Evolutionary conservation across 1,140 invertebrate species (phyloP), one percentile per base, ranked within the genome.

Genomic region (Bicyclus anynana): DNA sequence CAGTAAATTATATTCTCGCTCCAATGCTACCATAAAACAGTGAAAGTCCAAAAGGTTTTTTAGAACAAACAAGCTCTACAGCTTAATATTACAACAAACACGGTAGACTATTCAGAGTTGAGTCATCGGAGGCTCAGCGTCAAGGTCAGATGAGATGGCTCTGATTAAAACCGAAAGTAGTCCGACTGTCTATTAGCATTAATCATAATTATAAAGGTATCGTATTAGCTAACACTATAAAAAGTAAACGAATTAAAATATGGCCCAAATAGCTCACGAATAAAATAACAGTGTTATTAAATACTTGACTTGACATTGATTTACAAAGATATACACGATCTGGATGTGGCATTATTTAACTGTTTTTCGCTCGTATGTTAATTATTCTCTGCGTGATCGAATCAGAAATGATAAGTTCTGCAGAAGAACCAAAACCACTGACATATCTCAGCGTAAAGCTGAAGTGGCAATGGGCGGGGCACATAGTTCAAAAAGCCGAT

Each of bases 71-170:
- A 6, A 29, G 5, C 10, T 9, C 7, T 33, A 33, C 29, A 33
- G 29, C 29, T 33, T 12, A 1, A 33, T 33, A 44, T 5, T 44
- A 44, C 10, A 33, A 33, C n/a, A 33, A 12, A 33, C n/a, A 33
- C 10, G 29, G 10, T 33, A 16, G 13, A 52, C 38, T 59, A 59
- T 52, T 33, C 33, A 49, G 57, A 50, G 16, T 48, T 59, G 51
- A 61, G 59, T 76, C 75, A 74, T 78, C 68, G 69, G 62, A 48
- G 37, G 44, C 55, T 51, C 47, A 61, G 60, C 50, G 46, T 66
- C 55, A 71, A 72, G 52, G 68, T 59, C 70, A 62, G 65, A 65
- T 57, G 61, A 57, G 67, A 72, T 77, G 69, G 65, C 63, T 67
- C 38, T 23, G 61, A 54, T 64, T 51, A 62, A 63, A 59, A 63